Evolutionary conservation across 2,797 vertebrate genomes (phyloP), one percentile per base, ranked within the genome.

Genomic region (Premnoplex brunnescens): DNA sequence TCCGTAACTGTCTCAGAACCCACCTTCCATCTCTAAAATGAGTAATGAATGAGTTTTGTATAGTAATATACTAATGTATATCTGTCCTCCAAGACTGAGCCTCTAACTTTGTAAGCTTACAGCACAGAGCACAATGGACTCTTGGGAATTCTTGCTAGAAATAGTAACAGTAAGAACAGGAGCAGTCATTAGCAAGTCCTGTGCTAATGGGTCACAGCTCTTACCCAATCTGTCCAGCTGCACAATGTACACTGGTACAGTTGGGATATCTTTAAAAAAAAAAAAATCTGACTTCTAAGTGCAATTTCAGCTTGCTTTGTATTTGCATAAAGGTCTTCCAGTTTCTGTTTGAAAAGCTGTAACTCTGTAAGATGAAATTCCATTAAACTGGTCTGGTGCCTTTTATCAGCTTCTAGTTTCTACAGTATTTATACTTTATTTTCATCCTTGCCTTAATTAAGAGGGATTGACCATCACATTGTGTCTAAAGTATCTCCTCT

Each of bases 321-420:
- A 91, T 95, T 95, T 97, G 75, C 91, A 94, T 94, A 91, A 91
- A 84, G 44, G 49, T 89, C 64, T 96, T 92, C 12, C 64, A 93
- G 51, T 68, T 96, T 66, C 89, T 56, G 55, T 64, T 63, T 85
- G 84, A 91, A 96, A 93, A 62, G 73, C 54, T 94, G 3, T 56
- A 36, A 80, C 74, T 88, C 88, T 91, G 85, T 74, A 37, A 17
- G 69, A 89, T 81, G 68, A 96, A 89, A 95, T 95, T 85, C 81
- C 86, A 77, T 90, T 91, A 88, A 96, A 97, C 79, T 82, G 51
- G 30, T 79, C 89, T 92, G 71, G 46, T 83, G 94, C 43, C 72
- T 95, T 85, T 92, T 91, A 94, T 85, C 93, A 95, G 79, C 63
- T 89, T 89, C 94, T 86, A 67, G 48, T 83, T 96, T 92, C 91